A percentile compares a stretch with the other conserved stretches of the same genome.
Evolutionary conservation across 2,888 invertebrate species (phyloP).

Genomic region (Lapara coniferarum): DNA sequence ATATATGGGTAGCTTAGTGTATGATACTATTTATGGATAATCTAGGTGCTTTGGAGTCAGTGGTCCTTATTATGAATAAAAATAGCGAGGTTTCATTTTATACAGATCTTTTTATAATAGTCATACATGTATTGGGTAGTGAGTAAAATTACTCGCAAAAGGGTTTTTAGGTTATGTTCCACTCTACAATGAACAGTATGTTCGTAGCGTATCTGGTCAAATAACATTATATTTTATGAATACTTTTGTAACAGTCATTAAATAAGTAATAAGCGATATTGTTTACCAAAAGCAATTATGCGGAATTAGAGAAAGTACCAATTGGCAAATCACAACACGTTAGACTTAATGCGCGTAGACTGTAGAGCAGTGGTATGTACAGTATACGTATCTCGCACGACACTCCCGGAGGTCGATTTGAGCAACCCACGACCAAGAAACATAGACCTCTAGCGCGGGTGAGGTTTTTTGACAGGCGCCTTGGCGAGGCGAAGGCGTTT

Average conservation of each 20-base stretch:
- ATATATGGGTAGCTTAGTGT: background rate
- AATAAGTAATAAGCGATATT: background rate
- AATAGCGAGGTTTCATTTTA: no score
- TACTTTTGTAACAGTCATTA: background rate
- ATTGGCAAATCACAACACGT: background rate
- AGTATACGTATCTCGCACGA: constrained; percentile 37
- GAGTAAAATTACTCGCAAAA: no score
- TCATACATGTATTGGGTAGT: no score
- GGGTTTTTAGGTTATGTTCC: no score
- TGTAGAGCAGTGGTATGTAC: no score
- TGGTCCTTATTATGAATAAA: background rate
- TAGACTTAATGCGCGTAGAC: background rate
- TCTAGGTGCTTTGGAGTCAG: background rate
- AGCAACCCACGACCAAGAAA: constrained; percentile 50
- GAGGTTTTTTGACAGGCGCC: constrained; percentile 21
- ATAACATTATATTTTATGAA: no score
- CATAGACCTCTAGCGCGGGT: constrained; percentile 42
- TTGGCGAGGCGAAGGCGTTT: constrained; percentile 28
- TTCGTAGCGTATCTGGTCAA: no score
- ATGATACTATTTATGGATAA: background rate
- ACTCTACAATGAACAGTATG: no score
- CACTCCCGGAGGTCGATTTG: constrained; percentile 68
- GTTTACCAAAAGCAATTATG: background rate
- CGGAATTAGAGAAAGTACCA: background rate
- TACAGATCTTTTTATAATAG: no score